These are phyloP conservation scores for Anarsia innoxiella DNA, from an alignment of 2,888 invertebrate species.

Conservation along the genomic window DNA sequence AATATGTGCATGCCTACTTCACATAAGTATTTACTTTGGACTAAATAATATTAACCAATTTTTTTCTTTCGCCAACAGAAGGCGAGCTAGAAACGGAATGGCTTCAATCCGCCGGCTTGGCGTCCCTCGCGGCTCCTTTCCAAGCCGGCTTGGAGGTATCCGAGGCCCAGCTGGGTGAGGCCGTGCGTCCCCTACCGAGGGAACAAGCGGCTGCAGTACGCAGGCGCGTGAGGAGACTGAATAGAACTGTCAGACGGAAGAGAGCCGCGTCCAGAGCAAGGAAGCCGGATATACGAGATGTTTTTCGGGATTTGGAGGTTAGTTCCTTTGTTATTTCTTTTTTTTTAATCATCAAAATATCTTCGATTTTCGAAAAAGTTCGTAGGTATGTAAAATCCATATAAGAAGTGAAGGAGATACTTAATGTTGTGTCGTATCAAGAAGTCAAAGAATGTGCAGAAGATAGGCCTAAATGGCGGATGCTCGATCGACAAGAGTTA, in stretches of 20 bases:
- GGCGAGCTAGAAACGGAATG: conserved; percentile 86
- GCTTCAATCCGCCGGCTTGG: conserved; percentile 83
- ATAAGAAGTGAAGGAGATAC: too few relatives aligned
- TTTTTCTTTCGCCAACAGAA: conserved; percentile 64
- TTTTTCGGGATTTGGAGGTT: conserved; percentile 88
- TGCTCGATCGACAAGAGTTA: too few relatives aligned
- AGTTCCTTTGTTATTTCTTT: conserved; percentile 30
- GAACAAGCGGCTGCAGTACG: conserved; percentile 87
- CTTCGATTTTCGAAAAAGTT: too few relatives aligned
- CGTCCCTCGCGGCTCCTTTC: conserved; percentile 81
- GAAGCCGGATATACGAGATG: conserved; percentile 88
- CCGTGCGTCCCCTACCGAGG: conserved; percentile 77
- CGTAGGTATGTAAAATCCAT: too few relatives aligned
- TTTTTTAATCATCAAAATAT: not conserved
- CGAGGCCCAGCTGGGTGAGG: conserved; percentile 78
- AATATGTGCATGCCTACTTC: too few relatives aligned
- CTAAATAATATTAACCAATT: not conserved
- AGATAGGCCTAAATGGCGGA: too few relatives aligned
- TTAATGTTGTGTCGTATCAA: too few relatives aligned
- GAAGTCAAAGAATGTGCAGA: too few relatives aligned
- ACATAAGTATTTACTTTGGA: too few relatives aligned
- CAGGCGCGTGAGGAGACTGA: conserved; percentile 82
- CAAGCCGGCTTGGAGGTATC: conserved; percentile 80
- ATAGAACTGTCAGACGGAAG: conserved; percentile 81
- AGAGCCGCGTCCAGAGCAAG: conserved; percentile 73